Percentiles rank a stretch among this genome's conserved stretches.
phyloP scores from a whole-genome alignment of 2,888 invertebrate genomes.

The Brachypalpus laphriformis region DNA sequence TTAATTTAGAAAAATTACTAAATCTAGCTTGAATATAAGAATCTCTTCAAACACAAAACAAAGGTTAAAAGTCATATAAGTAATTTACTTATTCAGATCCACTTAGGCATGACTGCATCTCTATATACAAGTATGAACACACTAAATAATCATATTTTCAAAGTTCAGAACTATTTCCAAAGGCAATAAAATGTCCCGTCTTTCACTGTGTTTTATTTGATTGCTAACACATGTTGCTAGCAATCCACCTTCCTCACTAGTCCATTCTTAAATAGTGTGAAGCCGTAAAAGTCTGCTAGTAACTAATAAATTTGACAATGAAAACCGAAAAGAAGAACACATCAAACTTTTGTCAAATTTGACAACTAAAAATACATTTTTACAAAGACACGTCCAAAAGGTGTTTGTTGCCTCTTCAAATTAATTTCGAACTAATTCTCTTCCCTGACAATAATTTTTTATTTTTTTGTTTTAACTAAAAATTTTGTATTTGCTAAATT shows the following conservation, averaged over 20 bases:
- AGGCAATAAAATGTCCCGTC: conserved; percentile 33
- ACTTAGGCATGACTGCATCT: background rate
- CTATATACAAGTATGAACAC: background rate
- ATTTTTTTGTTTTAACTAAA: too few species aligned
- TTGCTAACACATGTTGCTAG: conserved; percentile 57
- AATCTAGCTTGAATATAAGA: background rate
- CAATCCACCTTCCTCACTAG: conserved; percentile 42
- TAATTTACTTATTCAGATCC: background rate
- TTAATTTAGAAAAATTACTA: too few species aligned
- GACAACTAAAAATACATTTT: conserved; percentile 23
- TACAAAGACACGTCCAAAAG: conserved; percentile 46
- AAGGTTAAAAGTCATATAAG: too few species aligned
- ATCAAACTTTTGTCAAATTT: conserved; percentile 45
- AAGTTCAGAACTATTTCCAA: background rate
- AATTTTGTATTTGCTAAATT: conserved; percentile 35
- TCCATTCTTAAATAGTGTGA: conserved; percentile 37
- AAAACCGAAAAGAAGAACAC: conserved; percentile 8
- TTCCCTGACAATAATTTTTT: conserved; percentile 10
- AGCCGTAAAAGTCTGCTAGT: conserved; percentile 52
- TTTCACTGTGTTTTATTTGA: conserved; percentile 36
- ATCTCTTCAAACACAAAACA: background rate
- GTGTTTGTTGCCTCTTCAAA: conserved; percentile 30
- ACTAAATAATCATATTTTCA: background rate
- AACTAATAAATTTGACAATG: conserved; percentile 51
- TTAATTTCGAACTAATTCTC: conserved; percentile 28